phyloP scores from a whole-genome alignment of 2,797 vertebrate genomes.

The Jordanella pulchra region DNA sequence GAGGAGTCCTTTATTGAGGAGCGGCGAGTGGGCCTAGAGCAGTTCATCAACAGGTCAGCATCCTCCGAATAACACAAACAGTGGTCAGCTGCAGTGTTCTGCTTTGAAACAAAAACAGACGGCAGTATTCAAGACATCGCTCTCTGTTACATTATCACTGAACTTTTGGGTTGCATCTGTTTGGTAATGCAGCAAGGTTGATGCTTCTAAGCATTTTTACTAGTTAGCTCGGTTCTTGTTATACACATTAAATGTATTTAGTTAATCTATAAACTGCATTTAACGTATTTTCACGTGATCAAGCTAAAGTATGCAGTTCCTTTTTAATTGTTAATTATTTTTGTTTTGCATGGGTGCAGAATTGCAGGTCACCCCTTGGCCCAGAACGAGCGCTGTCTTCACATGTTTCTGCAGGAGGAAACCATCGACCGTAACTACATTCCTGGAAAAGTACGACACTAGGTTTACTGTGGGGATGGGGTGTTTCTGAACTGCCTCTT shows the following conservation, averaged over 20 bases:
- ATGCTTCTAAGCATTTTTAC: constrained; percentile 3
- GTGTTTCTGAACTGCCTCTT: constrained; percentile 33
- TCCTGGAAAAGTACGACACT: constrained; percentile 99
- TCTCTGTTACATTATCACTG: background rate
- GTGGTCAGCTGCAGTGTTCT: background rate
- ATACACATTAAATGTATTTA: background rate
- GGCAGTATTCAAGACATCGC: background rate
- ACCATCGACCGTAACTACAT: constrained; percentile 93
- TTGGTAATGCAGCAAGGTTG: background rate
- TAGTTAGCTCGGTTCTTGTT: constrained; percentile 4
- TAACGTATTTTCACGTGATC: constrained; percentile 1
- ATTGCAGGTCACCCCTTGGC: constrained; percentile 98
- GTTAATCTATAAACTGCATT: constrained; percentile 8
- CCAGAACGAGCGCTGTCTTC: constrained; percentile 99
- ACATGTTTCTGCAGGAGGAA: constrained; percentile 99
- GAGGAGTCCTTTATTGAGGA: constrained; percentile 98
- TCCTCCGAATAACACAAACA: background rate
- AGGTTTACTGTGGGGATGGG: constrained; percentile 72
- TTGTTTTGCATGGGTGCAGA: constrained; percentile 74
- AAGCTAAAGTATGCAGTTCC: constrained; percentile 5
- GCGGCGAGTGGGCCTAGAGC: constrained; percentile 92
- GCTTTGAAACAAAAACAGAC: background rate
- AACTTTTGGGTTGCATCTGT: background rate
- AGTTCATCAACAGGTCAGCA: constrained; percentile 97
- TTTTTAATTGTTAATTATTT: too few relatives aligned